phyloP scores from a whole-genome alignment of 2,888 invertebrate genomes.

The Lithodes maja region DNA sequence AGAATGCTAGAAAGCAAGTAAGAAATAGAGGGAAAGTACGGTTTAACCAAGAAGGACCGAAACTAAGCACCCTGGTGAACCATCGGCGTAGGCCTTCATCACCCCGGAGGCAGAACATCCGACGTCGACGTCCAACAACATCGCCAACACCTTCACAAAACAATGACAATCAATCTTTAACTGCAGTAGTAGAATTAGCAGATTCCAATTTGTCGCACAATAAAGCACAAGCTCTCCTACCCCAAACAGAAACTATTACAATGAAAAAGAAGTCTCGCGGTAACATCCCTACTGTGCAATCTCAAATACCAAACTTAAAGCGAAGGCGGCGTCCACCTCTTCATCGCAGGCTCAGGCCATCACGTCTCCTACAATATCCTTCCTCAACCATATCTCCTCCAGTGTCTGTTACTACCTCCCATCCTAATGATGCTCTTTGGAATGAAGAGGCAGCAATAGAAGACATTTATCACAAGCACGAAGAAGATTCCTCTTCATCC shows the following conservation, averaged over 20 bases:
- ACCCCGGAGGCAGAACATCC: background rate
- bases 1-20: background rate
- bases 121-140: conserved; percentile 16
- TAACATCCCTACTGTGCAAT: background rate
- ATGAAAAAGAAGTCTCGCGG: background rate
- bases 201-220: background rate
- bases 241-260: background rate
- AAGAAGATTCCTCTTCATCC: background rate
- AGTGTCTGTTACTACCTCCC: background rate
- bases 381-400: background rate
- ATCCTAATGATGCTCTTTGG: background rate
- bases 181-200: background rate
- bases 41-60: background rate
- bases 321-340: conserved; percentile 13
- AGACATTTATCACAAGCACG: too few relatives aligned
- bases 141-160: background rate
- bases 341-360: conserved; percentile 5
- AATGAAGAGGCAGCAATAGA: too few relatives aligned
- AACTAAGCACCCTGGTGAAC: background rate
- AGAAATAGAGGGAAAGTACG: background rate
- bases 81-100: background rate
- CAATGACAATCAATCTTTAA: background rate
- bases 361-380: background rate
- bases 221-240: background rate
- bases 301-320: background rate